Evolutionary conservation across 2,888 invertebrate species (phyloP).

Genomic region (Rotaria macrura): DNA sequence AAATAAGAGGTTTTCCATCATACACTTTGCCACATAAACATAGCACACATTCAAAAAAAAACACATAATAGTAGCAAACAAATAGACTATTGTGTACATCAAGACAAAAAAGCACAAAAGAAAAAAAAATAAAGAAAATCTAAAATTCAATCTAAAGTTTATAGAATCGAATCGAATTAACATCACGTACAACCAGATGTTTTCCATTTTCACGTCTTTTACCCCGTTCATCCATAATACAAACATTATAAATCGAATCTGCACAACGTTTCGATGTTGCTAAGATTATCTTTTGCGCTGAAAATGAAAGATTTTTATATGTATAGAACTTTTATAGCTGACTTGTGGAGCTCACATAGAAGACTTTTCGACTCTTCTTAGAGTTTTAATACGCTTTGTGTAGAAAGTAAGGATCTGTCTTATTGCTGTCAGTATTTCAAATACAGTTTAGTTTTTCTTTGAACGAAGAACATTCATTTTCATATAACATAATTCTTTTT

Average conservation of each 20-base stretch:
- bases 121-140: background rate
- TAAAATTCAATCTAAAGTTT: background rate
- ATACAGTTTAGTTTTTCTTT: too few species aligned
- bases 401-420: too few species aligned
- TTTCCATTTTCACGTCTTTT: slow-evolving; percentile 2
- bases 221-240: background rate
- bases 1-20: background rate
- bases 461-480: too few species aligned
- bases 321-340: too few species aligned
- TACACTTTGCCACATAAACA: background rate
- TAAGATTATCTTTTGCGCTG: background rate
- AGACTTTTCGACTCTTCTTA: too few species aligned
- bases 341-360: too few species aligned
- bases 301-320: too few species aligned
- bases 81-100: background rate
- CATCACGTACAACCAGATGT: background rate
- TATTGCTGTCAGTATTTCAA: too few species aligned
- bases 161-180: background rate
- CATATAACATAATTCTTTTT: too few species aligned
- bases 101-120: background rate
- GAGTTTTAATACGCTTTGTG: too few species aligned
- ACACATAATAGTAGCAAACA: background rate
- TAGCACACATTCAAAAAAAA: background rate
- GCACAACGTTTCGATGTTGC: background rate
- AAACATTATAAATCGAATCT: background rate